Evolutionary conservation across 2,888 invertebrate genomes (phyloP).

Genomic region (Baronia brevicornis): DNA sequence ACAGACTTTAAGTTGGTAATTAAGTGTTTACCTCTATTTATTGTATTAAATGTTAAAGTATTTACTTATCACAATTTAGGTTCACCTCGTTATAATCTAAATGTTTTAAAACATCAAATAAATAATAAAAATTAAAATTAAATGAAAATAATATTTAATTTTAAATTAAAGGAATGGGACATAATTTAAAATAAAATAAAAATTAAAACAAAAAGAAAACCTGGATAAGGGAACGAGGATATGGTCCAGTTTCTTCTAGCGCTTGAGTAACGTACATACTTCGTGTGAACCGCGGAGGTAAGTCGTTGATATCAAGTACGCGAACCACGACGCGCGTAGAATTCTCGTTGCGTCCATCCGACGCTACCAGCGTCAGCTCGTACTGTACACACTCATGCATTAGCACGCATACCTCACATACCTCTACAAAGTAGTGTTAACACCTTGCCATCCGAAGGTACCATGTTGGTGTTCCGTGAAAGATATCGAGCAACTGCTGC

Average conservation of each 20-base stretch:
- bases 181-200: conserved; percentile 28
- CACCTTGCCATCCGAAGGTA: conserved; percentile 66
- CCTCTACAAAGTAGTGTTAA: too few species aligned
- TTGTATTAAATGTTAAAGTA: too few species aligned
- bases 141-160: conserved; percentile 12
- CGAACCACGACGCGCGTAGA: conserved; percentile 87
- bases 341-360: conserved; percentile 93
- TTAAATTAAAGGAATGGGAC: too few species aligned
- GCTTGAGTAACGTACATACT: conserved; percentile 82
- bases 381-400: conserved; percentile 78
- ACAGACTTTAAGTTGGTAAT: too few species aligned
- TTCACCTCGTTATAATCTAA: too few species aligned
- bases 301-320: conserved; percentile 91
- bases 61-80: too few species aligned
- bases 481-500: conserved; percentile 46
- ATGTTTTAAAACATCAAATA: too few species aligned
- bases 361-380: conserved; percentile 91
- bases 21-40: too few species aligned
- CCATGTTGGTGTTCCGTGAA: conserved; percentile 37
- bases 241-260: conserved; percentile 85
- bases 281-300: conserved; percentile 87
- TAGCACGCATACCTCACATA: too few species aligned
- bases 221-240: conserved; percentile 83
- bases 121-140: conserved; percentile 14
- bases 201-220: conserved; percentile 70